Percentiles rank a stretch among this genome's conserved stretches.
Conservation (phyloP, 1,140 invertebrate species). For the Pollicipes pollicipes region DNA sequence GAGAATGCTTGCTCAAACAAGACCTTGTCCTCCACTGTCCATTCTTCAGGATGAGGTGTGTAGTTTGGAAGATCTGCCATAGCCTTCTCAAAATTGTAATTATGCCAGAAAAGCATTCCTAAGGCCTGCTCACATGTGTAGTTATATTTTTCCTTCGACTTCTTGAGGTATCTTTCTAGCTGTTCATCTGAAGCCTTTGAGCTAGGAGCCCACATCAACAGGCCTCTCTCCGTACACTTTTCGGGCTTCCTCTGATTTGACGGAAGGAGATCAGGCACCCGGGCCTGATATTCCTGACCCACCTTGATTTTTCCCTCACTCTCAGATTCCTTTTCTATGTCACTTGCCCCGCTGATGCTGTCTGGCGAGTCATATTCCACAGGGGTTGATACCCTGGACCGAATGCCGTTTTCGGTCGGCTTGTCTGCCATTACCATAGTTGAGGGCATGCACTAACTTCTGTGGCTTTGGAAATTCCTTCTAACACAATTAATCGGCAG, state of each 20-base stretch:
- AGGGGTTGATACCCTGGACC: background rate
- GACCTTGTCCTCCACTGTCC: conserved; percentile 95
- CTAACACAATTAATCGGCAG: background rate
- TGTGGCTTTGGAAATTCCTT: background rate
- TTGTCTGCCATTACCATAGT: background rate
- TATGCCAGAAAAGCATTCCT: conserved; percentile 96
- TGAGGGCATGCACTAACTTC: background rate
- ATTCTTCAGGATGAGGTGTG: conserved; percentile 92
- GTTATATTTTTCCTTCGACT: conserved; percentile 94
- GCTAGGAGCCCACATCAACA: conserved; percentile 88
- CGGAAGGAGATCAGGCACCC: background rate
- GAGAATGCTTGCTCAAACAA: conserved; percentile 95
- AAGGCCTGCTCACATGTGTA: conserved; percentile 94
- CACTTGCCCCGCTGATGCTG: background rate
- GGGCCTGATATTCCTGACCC: background rate
- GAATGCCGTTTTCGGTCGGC: background rate
- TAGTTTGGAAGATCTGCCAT: conserved; percentile 87
- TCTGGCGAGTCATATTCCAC: background rate
- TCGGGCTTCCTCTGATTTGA: conserved; percentile 19
- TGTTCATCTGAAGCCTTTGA: conserved; percentile 65
- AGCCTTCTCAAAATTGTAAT: conserved; percentile 83
- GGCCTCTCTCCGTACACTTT: conserved; percentile 53
- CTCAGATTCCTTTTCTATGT: background rate
- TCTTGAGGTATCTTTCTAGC: conserved; percentile 82
- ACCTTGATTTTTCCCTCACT: conserved; percentile 1